These are phyloP conservation scores for Drosophila gunungcola DNA, from an alignment of 1,140 invertebrate species.

Conservation along the genomic window DNA sequence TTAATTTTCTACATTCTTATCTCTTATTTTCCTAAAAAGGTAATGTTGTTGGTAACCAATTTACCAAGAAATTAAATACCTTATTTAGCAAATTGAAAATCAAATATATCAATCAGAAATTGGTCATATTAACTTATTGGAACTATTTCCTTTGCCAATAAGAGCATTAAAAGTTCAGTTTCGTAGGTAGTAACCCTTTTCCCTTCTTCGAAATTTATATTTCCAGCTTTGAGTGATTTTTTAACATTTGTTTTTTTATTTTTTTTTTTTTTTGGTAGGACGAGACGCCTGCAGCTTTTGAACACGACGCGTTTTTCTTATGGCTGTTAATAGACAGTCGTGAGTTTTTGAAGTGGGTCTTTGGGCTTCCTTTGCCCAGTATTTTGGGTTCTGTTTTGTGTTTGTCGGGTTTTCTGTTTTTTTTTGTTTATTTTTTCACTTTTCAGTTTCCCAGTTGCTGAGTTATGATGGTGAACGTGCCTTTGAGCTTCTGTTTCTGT, in stretches of 20 bases:
- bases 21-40: no score
- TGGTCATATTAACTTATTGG: neutral
- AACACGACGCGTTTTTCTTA: conserved; percentile 51
- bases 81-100: conserved; percentile 5
- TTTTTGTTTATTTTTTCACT: conserved; percentile 22
- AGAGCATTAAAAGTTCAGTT: conserved; percentile 38
- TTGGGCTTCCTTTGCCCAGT: conserved; percentile 5
- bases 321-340: conserved; percentile 75
- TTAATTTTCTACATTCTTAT: no score
- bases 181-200: conserved; percentile 9
- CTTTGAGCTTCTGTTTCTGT: conserved; percentile 67
- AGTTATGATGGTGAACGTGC: conserved; percentile 72
- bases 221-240: conserved; percentile 48
- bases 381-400: conserved; percentile 32
- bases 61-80: neutral
- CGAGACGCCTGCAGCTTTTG: conserved; percentile 58
- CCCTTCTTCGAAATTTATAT: conserved; percentile 2
- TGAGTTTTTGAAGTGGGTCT: conserved; percentile 73
- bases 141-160: conserved; percentile 32
- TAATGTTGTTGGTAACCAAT: no score
- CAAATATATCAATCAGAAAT: conserved; percentile 17
- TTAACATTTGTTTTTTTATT: conserved; percentile 8
- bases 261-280: conserved; percentile 4
- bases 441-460: conserved; percentile 52
- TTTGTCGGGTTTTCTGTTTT: conserved; percentile 5